A percentile compares a stretch with the other conserved stretches of the same genome.
Evolutionary conservation across 2,113 vertebrate species (phyloP).

Genomic region (Albula glossodonta): DNA sequence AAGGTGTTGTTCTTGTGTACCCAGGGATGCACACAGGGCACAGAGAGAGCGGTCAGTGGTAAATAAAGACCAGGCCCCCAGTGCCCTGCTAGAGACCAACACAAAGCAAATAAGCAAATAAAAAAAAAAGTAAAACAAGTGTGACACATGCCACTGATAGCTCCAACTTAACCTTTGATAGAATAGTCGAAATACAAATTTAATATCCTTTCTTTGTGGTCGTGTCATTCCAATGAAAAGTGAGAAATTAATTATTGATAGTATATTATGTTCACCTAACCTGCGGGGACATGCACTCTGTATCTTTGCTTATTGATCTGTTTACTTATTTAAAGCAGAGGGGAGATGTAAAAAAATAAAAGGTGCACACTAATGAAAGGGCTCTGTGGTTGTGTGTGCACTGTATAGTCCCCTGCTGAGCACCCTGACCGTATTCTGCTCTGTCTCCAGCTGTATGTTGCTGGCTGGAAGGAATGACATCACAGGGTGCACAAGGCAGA

Average conservation of each 20-base stretch:
- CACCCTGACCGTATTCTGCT: slow-evolving; percentile 16
- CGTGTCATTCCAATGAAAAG: slow-evolving; percentile 14
- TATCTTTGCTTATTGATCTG: slow-evolving; percentile 15
- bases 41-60: not conserved
- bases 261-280: slow-evolving; percentile 17
- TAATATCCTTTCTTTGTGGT: slow-evolving; percentile 15
- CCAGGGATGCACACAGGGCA: not conserved
- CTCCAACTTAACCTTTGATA: not conserved
- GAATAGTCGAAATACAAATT: slow-evolving; percentile 3
- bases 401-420: not conserved
- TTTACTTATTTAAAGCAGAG: slow-evolving; percentile 8
- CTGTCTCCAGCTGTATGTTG: slow-evolving; percentile 48
- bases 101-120: slow-evolving; percentile 11
- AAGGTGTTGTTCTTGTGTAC: not conserved
- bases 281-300: not conserved
- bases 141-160: not conserved
- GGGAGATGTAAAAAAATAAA: not conserved
- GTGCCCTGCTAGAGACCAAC: not conserved
- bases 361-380: not conserved
- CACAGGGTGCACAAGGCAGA: slow-evolving; percentile 44
- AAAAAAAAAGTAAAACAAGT: slow-evolving; percentile 9
- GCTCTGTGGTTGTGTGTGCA: not conserved
- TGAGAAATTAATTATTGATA: slow-evolving; percentile 20
- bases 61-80: slow-evolving; percentile 9
- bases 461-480: slow-evolving; percentile 51